Percentiles rank a stretch among this genome's conserved stretches.
phyloP scores from a whole-genome alignment of 2,888 invertebrate genomes.

The Eilema caniola region DNA sequence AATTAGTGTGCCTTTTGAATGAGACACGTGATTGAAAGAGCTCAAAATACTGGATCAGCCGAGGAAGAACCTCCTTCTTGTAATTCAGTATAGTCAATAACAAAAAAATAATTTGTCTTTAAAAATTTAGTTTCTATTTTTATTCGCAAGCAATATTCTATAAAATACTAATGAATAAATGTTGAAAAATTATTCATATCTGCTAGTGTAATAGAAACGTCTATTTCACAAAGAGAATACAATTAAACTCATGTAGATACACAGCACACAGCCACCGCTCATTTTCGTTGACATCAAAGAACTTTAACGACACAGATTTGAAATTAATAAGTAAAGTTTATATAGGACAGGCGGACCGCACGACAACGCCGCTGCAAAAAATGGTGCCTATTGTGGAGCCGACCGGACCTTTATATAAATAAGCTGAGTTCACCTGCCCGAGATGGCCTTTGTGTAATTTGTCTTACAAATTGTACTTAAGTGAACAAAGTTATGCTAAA shows the following conservation, averaged over 20 bases:
- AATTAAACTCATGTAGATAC: background rate
- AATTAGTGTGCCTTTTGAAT: background rate
- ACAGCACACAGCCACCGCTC: background rate
- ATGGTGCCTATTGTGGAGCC: constrained; percentile 23
- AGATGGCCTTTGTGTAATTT: constrained; percentile 52
- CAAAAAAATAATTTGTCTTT: too few species aligned
- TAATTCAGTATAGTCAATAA: too few species aligned
- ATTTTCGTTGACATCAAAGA: background rate
- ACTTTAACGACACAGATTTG: constrained; percentile 3
- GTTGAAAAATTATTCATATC: background rate
- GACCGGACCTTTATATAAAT: constrained; percentile 42
- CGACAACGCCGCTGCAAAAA: constrained; percentile 14
- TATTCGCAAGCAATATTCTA: background rate
- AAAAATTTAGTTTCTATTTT: too few species aligned
- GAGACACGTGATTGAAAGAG: background rate
- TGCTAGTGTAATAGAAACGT: background rate
- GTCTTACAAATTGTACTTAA: constrained; percentile 46
- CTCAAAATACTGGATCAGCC: background rate
- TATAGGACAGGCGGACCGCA: background rate
- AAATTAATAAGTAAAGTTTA: constrained; percentile 17
- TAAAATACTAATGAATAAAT: background rate
- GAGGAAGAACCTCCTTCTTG: background rate
- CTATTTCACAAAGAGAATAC: too few species aligned
- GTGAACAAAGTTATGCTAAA: constrained; percentile 34
- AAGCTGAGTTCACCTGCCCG: constrained; percentile 43